phyloP scores from a whole-genome alignment of 2,113 vertebrate genomes.

The Charadrius vociferus region DNA sequence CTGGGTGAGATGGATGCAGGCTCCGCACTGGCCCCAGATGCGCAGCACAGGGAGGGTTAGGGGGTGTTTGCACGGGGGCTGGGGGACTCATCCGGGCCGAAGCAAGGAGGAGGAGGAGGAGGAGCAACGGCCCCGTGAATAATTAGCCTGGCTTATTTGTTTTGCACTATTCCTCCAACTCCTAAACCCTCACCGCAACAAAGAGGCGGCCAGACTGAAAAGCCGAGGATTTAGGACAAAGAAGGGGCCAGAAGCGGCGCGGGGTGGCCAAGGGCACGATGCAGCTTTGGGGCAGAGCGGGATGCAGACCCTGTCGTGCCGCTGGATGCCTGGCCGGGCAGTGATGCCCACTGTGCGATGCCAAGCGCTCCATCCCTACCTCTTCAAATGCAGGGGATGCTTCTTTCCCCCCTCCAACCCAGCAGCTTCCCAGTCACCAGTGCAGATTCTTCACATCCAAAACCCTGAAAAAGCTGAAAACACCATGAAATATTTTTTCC shows the following conservation, averaged over 20 bases:
- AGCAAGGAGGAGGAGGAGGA: not conserved
- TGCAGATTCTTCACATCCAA: fast-evolving
- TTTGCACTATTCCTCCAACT: not conserved
- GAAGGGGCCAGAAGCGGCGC: not conserved
- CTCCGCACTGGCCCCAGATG: fast-evolving
- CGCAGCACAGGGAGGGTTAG: fast-evolving
- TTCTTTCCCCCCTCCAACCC: not conserved
- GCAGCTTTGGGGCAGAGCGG: not conserved
- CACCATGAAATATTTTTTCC: not conserved
- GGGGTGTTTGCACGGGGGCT: fast-evolving
- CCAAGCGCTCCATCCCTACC: not conserved
- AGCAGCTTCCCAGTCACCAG: fast-evolving
- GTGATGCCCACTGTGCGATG: fast-evolving
- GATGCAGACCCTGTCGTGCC: not conserved
- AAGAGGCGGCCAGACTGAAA: not conserved
- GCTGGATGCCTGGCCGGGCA: fast-evolving
- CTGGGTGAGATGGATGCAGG: not conserved
- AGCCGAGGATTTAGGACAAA: conserved; percentile 24
- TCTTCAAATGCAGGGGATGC: not conserved
- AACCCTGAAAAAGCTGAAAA: not conserved
- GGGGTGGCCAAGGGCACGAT: fast-evolving
- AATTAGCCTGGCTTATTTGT: not conserved
- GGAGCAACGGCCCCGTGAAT: not conserved
- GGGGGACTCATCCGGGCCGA: fast-evolving
- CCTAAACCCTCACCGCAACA: not conserved